These are phyloP conservation scores for Drosophila silvestris DNA, from an alignment of 2,888 invertebrate genomes.

Conservation along the genomic window DNA sequence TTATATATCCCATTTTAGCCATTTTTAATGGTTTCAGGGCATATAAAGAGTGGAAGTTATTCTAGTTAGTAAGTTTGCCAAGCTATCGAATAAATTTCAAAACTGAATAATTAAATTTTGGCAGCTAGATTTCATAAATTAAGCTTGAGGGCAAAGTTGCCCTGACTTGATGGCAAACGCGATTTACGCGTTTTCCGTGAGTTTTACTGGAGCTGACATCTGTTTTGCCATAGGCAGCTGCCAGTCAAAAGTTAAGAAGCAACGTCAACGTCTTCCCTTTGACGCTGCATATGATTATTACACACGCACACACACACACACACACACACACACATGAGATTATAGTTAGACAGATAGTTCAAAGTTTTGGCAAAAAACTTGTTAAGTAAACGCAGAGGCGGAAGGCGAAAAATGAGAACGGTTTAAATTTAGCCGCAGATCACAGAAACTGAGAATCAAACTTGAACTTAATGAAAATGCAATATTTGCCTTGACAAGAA, in stretches of 20 bases:
- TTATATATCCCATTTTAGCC: background rate
- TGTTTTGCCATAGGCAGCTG: conserved; percentile 52
- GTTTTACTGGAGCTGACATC: conserved; percentile 48
- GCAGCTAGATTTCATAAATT: conserved; percentile 9
- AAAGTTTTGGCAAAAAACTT: conserved; percentile 60
- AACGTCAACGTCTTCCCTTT: conserved; percentile 26
- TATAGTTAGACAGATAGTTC: conserved; percentile 41
- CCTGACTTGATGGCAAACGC: conserved; percentile 28
- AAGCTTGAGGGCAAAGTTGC: conserved; percentile 19
- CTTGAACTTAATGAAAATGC: conserved; percentile 65
- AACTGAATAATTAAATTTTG: conserved; percentile 2
- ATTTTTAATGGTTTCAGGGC: background rate
- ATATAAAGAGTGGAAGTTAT: background rate
- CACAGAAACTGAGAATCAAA: conserved; percentile 61
- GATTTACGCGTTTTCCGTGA: conserved; percentile 31
- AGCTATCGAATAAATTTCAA: background rate
- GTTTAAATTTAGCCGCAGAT: conserved; percentile 42
- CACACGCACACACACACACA: conserved; percentile 8
- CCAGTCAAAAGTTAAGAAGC: conserved; percentile 49
- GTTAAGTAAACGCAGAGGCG: conserved; percentile 49
- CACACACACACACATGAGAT: conserved; percentile 14
- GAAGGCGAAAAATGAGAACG: conserved; percentile 17
- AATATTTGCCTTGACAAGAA: conserved; percentile 51
- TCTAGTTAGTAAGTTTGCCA: background rate
- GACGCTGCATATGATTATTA: conserved; percentile 51